Percentiles rank a stretch among this genome's conserved stretches.
These are phyloP conservation scores for Campylomormyrus numenius DNA, from an alignment of 2,113 vertebrate species.

Conservation along the genomic window DNA sequence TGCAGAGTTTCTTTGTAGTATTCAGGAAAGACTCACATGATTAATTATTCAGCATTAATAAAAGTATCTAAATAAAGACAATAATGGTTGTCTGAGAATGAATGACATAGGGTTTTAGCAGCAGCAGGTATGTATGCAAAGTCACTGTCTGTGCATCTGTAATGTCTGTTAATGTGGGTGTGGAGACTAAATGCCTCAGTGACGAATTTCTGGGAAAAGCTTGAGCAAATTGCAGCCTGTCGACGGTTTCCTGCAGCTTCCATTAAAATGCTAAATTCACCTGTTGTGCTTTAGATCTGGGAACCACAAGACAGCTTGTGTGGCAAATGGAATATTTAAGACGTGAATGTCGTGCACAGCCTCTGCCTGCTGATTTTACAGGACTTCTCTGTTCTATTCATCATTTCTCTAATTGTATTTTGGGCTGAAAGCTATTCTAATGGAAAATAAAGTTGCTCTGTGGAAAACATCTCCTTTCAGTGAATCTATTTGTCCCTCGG, in stretches of 20 bases:
- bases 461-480: background rate
- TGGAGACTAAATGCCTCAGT: background rate
- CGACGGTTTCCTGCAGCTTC: background rate
- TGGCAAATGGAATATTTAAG: background rate
- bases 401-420: background rate
- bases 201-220: background rate
- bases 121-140: background rate
- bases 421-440: background rate
- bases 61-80: background rate
- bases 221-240: background rate
- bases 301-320: background rate
- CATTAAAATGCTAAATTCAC: background rate
- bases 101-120: background rate
- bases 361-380: background rate
- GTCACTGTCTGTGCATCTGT: background rate
- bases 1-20: background rate
- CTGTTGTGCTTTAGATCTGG: background rate
- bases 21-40: background rate
- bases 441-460: background rate
- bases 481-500: background rate
- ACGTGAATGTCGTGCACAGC: background rate
- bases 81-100: background rate
- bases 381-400: background rate
- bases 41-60: background rate
- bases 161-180: background rate